Base-by-base conservation (phyloP, 1,140 invertebrate genomes). In the Drosophila cardini region DNA sequence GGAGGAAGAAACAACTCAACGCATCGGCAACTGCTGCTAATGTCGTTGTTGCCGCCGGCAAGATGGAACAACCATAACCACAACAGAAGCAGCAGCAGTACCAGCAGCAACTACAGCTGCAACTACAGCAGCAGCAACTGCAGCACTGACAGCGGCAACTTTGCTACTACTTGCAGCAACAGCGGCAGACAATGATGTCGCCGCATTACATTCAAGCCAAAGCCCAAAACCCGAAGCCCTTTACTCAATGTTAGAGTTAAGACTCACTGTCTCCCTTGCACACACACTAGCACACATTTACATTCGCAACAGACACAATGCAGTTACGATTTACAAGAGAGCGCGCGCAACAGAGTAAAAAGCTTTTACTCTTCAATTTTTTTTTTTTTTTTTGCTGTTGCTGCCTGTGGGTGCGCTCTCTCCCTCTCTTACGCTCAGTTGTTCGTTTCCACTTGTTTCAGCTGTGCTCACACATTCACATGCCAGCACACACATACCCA, bases 361-460 rank as follows among this genome's bases (percentile, higher is more conserved):
- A 62, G 48, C 71, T 67, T 64, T 71, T 48, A 32, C 45, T 55
- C 38, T 34, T 53, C 13, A 16, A 15, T 26, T 52, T 45, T 42
- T 53, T 60, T 58, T 46, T 10, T 10, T 38, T 10, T 10, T 38
- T 10, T 10, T 38, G 36, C 36, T 26, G 30, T 8, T 6, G 34
- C 58, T 34, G 6, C 4, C 60, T 26, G 21, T 26, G 21, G 21
- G 15, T 34, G 38, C 42, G 50, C 63, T 38, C 50, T 46, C 62
- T 71, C 67, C 69, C 38, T 57, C 68, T 68, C 61, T 50, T 26
- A 16, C 43, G 30, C 42, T 68, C 42, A 32, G 58, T 69, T 72
- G 57, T 78, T 81, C 76, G 76, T 89, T 86, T 86, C 84, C 83
- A 87, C 65, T 87, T 86, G 85, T 86, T 87, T 86, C 81, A 78